Evolutionary conservation across 2,797 vertebrate species (phyloP).

Genomic region (Hemitrygon akajei): DNA sequence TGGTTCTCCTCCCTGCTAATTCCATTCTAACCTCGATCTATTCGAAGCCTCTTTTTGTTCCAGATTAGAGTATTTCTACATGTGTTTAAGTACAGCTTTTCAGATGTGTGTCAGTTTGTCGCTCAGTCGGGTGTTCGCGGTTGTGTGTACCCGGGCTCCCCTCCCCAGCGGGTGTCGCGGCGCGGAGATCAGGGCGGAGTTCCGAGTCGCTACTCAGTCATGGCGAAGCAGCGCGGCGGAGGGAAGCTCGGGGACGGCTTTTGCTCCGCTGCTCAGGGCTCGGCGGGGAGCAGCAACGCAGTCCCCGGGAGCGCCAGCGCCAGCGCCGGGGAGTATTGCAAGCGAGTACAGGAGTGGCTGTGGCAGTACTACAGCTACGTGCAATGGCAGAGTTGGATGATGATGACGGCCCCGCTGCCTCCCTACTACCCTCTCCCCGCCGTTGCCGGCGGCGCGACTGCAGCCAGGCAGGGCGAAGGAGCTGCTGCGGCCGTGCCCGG

Average conservation of each 20-base stretch:
- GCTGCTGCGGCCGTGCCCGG: background rate
- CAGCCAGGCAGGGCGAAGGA: constrained; percentile 38
- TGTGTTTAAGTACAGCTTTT: too few species aligned
- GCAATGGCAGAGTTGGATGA: constrained; percentile 72
- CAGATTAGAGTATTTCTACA: too few species aligned
- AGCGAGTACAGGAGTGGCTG: constrained; percentile 78
- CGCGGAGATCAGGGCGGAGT: too few species aligned
- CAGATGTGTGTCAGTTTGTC: too few species aligned
- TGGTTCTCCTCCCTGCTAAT: constrained; percentile 35
- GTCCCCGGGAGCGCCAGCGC: background rate
- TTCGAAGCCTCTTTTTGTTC: background rate
- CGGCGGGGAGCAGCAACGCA: constrained; percentile 22
- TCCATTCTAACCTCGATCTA: background rate
- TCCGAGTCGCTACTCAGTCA: background rate
- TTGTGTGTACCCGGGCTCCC: too few species aligned
- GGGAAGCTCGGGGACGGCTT: background rate
- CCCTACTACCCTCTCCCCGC: constrained; percentile 44
- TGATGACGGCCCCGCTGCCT: constrained; percentile 45
- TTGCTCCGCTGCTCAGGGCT: background rate
- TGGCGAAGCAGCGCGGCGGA: constrained; percentile 33
- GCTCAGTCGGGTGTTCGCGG: too few species aligned
- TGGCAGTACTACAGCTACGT: constrained; percentile 79
- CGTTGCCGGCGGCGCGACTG: background rate
- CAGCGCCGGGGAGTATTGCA: constrained; percentile 70
- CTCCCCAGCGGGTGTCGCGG: background rate